Evolutionary conservation across 2,888 invertebrate species (phyloP).

Genomic region (Drosophila setosimentum): DNA sequence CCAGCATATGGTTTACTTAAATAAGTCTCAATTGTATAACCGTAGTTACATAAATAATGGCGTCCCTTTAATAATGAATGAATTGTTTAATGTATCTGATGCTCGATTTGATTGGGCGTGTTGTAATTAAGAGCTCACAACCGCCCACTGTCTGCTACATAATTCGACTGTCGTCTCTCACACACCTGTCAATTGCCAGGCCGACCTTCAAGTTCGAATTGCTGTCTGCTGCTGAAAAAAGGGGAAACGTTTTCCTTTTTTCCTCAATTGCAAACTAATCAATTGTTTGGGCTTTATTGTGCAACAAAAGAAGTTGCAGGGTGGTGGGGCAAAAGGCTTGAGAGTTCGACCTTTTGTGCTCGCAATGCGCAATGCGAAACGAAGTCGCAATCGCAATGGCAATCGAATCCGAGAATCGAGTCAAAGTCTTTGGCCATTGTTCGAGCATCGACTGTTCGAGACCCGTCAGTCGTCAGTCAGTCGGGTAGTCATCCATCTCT

Average conservation of each 20-base stretch:
- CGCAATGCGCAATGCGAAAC: conserved; percentile 44
- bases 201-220: conserved; percentile 11
- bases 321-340: conserved; percentile 64
- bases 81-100: conserved; percentile 1
- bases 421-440: conserved; percentile 60
- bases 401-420: conserved; percentile 34
- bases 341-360: conserved; percentile 75
- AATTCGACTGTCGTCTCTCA: conserved; percentile 8
- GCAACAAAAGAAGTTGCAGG: conserved; percentile 61
- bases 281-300: conserved; percentile 82
- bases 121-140: conserved; percentile 45
- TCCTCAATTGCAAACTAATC: conserved; percentile 83
- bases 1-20: not conserved
- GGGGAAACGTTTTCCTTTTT: conserved; percentile 24
- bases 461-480: conserved; percentile 29
- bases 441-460: conserved; percentile 38
- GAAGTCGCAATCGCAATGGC: conserved; percentile 37
- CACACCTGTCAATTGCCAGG: conserved; percentile 78
- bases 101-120: conserved; percentile 21
- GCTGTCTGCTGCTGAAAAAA: conserved; percentile 1
- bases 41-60: not conserved
- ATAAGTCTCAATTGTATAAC: not conserved
- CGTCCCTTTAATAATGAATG: not conserved
- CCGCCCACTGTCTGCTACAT: conserved; percentile 4
- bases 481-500: conserved; percentile 50